Evolutionary conservation across 2,888 invertebrate genomes (phyloP).

Genomic region (Aphodius granarius): DNA sequence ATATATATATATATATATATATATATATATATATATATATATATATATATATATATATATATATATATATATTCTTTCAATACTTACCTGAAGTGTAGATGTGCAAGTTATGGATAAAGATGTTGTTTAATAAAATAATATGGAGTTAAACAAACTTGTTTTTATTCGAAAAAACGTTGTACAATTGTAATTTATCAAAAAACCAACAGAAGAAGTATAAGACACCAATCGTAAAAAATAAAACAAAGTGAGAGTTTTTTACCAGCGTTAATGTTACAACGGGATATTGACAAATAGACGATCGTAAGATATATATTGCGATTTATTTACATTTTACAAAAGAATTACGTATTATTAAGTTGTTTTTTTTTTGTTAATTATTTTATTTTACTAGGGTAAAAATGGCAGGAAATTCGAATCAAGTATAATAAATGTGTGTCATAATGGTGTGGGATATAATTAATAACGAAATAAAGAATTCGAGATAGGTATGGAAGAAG

Average conservation of each 20-base stretch:
- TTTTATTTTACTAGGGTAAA: constrained; percentile 24
- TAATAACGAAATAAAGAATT: background rate
- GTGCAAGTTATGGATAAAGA: background rate
- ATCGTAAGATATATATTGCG: constrained; percentile 27
- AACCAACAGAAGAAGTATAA: constrained; percentile 4
- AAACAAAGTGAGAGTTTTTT: constrained; percentile 1
- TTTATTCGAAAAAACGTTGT: constrained; percentile 10
- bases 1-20: background rate
- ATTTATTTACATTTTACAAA: constrained; percentile 32
- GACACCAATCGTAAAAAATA: constrained; percentile 7
- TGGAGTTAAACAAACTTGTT: constrained; percentile 11
- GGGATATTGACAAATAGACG: constrained; percentile 10
- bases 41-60: background rate
- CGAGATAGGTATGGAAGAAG: background rate
- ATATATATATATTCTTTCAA: background rate
- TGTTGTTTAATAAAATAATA: background rate
- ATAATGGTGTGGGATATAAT: constrained; percentile 14
- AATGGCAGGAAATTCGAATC: constrained; percentile 29
- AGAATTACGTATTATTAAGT: constrained; percentile 31
- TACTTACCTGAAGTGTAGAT: background rate
- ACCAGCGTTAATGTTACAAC: constrained; percentile 4
- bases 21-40: background rate
- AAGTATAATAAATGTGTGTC: constrained; percentile 23
- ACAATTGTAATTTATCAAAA: constrained; percentile 10
- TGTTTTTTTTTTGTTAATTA: constrained; percentile 17